Base-by-base conservation (phyloP, 2,888 invertebrate genomes). In the Polyommatus icarus region DNA sequence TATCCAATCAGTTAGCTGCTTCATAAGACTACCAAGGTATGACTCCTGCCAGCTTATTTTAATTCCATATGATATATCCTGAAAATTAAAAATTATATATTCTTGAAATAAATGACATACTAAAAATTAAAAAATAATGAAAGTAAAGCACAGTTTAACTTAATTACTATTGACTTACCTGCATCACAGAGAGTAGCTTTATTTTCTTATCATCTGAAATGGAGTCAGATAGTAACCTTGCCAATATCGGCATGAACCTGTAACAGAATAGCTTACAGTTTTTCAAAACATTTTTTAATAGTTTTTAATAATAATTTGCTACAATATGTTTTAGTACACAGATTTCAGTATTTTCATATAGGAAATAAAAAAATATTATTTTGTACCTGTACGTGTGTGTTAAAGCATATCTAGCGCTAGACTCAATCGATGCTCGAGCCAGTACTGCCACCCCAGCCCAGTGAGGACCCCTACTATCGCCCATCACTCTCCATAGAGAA, bases 31-130 rank as follows among this genome's bases (percentile, higher is more conserved):
- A 0, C 95, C 90, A 71, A 97, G 90, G 86, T 97, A 96, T 0
- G 97, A 96, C 84, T 97, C 97, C 86, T 97, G 97, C 97, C 97
- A 97, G 8, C 95, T 95, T 40, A 97, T 96, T 86, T 96, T 96
- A 24, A 97, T 96, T 46, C 97, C 97, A 83, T 97, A 97, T 0
- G 97, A 96, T 79, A 97, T 92, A 84, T 97, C 97, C 95, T 97
- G 90, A 59, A 92, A 90, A 76, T 57, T 67, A 18, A 36, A 12
- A 46, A 12, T 10, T 10, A 12, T 36, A 6, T 36, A 36, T 36
- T 36, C 36, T 36, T 36, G 7, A 36, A 46, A 46, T 3, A 46
- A 46, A 3, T 46, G 46, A 3, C 7, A 46, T 10, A 46, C 3
- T 12, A 3, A 0, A 12, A 46, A 46, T 10, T 46, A 46, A 40